Evolutionary conservation across 64 coral and sea anemone genomes (phyloP).

Genomic region (Cladopsammia gracilis): DNA sequence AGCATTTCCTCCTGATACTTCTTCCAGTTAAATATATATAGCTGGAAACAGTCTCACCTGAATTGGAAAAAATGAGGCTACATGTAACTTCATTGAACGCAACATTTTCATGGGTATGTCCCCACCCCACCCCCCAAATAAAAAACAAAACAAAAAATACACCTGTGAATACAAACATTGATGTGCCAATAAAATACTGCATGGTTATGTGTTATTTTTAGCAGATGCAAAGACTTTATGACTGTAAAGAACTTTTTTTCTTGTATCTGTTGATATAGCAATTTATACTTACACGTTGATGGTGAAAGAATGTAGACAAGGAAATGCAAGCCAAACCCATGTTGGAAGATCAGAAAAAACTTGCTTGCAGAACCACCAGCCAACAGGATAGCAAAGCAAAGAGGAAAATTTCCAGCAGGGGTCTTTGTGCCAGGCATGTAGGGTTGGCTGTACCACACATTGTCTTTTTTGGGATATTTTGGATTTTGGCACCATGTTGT

Average conservation of each 20-base stretch:
- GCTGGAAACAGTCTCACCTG: neutral
- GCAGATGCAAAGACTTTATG: too few relatives aligned
- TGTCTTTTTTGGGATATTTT: neutral
- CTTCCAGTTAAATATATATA: neutral
- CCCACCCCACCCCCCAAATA: too few relatives aligned
- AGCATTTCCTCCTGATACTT: neutral
- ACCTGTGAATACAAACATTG: too few relatives aligned
- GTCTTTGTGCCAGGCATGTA: neutral
- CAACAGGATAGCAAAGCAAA: constrained; percentile 11
- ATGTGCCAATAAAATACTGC: too few relatives aligned
- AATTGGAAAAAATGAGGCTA: neutral
- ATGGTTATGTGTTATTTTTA: too few relatives aligned
- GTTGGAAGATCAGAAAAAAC: neutral
- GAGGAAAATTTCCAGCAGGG: constrained; percentile 16
- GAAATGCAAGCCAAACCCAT: constrained; percentile 17
- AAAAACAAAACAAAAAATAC: too few relatives aligned
- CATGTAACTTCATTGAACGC: too few relatives aligned
- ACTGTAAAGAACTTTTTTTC: too few relatives aligned
- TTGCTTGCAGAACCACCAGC: constrained; percentile 13
- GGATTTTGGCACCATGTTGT: neutral
- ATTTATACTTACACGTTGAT: constrained; percentile 15
- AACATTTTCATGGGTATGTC: too few relatives aligned
- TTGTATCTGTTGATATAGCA: neutral
- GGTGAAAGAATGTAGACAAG: neutral
- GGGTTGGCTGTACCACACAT: constrained; percentile 30